A percentile compares a stretch with the other conserved stretches of the same genome.
phyloP scores from a whole-genome alignment of 2,113 vertebrate genomes.

The Peromyscus leucopus region DNA sequence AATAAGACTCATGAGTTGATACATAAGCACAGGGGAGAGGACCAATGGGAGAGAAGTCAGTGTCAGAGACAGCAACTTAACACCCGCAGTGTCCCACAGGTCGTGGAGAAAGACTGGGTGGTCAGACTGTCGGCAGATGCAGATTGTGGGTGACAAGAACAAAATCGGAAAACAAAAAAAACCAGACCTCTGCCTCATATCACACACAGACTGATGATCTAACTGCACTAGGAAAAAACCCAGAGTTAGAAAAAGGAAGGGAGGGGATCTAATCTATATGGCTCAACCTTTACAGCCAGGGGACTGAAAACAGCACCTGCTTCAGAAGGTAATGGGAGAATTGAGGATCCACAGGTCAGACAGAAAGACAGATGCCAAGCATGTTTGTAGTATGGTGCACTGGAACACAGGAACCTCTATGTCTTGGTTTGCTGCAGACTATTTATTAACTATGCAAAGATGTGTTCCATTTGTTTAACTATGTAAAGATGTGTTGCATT shows the following conservation, averaged over 20 bases:
- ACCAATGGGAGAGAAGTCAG: accelerated
- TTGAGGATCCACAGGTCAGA: background rate
- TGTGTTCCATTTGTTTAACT: background rate
- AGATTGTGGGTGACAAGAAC: background rate
- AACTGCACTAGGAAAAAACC: background rate
- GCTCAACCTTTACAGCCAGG: background rate
- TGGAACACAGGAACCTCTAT: background rate
- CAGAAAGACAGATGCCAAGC: background rate
- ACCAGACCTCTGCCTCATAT: background rate
- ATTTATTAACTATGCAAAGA: background rate
- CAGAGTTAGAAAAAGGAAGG: background rate
- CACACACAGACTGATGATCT: background rate
- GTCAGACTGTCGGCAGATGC: background rate
- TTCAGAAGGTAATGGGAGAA: background rate
- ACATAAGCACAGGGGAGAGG: background rate
- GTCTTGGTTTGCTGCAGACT: background rate
- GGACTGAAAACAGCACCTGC: background rate
- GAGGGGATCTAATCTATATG: background rate
- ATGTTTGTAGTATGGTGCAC: background rate
- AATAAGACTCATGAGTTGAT: background rate
- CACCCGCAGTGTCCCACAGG: accelerated
- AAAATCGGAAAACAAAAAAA: background rate
- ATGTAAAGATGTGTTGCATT: too few relatives aligned
- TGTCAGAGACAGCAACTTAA: background rate
- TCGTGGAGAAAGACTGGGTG: background rate